Base-by-base conservation (phyloP, 2,797 vertebrate species). In the Potorous gilbertii region DNA sequence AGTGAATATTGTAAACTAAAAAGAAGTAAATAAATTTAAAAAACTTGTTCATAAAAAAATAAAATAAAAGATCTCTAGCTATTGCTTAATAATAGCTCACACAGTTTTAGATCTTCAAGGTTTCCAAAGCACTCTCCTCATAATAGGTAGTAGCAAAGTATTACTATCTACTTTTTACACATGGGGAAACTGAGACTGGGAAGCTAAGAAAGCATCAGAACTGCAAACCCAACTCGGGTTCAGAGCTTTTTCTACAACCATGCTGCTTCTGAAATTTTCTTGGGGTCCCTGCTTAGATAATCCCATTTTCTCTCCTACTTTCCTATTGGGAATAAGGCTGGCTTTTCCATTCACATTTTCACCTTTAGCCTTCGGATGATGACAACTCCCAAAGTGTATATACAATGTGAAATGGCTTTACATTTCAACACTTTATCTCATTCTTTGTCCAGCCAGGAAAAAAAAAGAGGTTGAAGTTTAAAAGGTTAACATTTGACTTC, bases 301-400 rank as follows among this genome's bases (percentile, higher is more conserved):
- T 81, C 74, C 40, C 21, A 81, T 46, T 46, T 50, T 92, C 29
- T 28, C 40, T 92, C 31, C 52, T 34, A 46, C 28, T 21, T 31
- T 62, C 46, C 57, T 29, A n/a, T 74, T 90, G 56, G 56, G 27
- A 81, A 27, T 93, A 16, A 27, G 40, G 52, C 11, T 10, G 29
- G 31, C 50, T 90, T 93, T 34, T 74, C 29, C 54, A 93, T 56
- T 54, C 55, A 9, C 10, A 0, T 91, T 91, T 90, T 90, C 3
- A 54, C 91, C 97, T 93, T 95, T 96, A 97, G 96, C 89, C 66
- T 97, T 93, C 12, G 96, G 89, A 95, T 5, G 91, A 94, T 27
- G 40, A 1, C 59, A 54, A 62, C 40, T 94, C 91, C 52, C 66
- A 54, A 90, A 56, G 46, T 27, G 24, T 87, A 46, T 3, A 27